Evolutionary conservation across 2,797 vertebrate genomes (phyloP).

Genomic region (Oryzias dopingdopingensis): DNA sequence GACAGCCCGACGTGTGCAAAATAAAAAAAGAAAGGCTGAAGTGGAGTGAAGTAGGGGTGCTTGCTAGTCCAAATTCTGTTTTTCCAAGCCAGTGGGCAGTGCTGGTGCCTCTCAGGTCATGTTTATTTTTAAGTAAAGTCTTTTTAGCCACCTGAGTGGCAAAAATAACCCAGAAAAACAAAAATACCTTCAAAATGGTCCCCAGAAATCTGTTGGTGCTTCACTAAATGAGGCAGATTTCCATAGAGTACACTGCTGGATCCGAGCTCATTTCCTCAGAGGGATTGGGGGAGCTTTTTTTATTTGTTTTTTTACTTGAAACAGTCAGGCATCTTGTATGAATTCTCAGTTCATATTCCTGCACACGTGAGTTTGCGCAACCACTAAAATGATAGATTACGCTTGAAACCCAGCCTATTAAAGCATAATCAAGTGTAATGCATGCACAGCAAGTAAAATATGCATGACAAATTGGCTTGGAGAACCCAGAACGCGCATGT

Average conservation of each 20-base stretch:
- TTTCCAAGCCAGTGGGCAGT: constrained; percentile 42
- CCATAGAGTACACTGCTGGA: constrained; percentile 24
- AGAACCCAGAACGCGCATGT: constrained; percentile 61
- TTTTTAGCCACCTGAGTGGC: constrained; percentile 11
- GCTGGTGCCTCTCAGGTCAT: constrained; percentile 33
- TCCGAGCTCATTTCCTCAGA: constrained; percentile 21
- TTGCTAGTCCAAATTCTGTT: constrained; percentile 42
- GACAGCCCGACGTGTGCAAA: neutral
- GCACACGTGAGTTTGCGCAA: constrained; percentile 48
- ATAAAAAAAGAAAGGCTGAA: constrained; percentile 16
- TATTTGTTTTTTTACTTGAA: constrained; percentile 26
- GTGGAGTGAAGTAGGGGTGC: constrained; percentile 20
- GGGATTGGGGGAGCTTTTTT: constrained; percentile 34
- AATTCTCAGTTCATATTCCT: constrained; percentile 56
- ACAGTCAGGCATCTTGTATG: constrained; percentile 29
- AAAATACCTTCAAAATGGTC: too few species aligned
- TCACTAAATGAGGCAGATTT: constrained; percentile 49
- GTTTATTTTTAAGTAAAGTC: constrained; percentile 35
- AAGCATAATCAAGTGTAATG: constrained; percentile 67
- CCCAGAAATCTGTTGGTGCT: constrained; percentile 26
- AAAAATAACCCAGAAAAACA: constrained; percentile 33
- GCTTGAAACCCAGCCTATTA: constrained; percentile 53
- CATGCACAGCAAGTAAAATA: constrained; percentile 62
- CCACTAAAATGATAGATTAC: constrained; percentile 44
- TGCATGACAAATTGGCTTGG: constrained; percentile 72